Percentiles rank a stretch among this genome's conserved stretches.
Evolutionary conservation across 2,888 invertebrate genomes (phyloP).

Genomic region (Luperina testacea): DNA sequence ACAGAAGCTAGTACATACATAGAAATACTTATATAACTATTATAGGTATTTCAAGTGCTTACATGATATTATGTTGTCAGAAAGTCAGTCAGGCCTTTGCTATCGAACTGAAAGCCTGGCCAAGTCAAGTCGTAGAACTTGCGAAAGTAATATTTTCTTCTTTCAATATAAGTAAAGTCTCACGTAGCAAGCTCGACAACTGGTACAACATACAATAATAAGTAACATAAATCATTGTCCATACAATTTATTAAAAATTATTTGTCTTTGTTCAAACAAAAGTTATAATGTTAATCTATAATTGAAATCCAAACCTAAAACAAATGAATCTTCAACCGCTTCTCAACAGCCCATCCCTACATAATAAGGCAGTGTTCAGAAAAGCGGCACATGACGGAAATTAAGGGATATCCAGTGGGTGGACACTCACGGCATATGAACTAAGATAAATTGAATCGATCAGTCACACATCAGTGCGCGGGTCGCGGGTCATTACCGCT

Average conservation of each 20-base stretch:
- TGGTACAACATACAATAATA: background rate
- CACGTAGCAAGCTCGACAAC: background rate
- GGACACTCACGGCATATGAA: constrained; percentile 43
- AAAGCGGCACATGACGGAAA: constrained; percentile 33
- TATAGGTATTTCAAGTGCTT: background rate
- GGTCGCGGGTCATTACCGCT: constrained; percentile 55
- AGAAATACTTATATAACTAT: no score
- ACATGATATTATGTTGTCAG: background rate
- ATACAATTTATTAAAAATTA: background rate
- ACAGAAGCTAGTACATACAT: no score
- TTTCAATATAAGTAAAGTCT: background rate
- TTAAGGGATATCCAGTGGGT: constrained; percentile 32
- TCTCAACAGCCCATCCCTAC: background rate
- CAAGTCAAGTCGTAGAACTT: background rate
- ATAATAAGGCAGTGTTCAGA: constrained; percentile 22
- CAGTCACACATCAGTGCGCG: constrained; percentile 56
- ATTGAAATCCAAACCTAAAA: background rate
- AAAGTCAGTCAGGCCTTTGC: background rate
- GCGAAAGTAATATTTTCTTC: background rate
- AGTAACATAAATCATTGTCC: background rate
- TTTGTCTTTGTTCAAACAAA: background rate
- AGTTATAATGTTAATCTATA: background rate
- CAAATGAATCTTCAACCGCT: background rate
- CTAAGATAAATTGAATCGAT: constrained; percentile 60
- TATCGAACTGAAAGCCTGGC: background rate